phyloP scores from a whole-genome alignment of 30 jellyfish, hydroid and myxozoan genomes.

The Sanderia malayensis region DNA sequence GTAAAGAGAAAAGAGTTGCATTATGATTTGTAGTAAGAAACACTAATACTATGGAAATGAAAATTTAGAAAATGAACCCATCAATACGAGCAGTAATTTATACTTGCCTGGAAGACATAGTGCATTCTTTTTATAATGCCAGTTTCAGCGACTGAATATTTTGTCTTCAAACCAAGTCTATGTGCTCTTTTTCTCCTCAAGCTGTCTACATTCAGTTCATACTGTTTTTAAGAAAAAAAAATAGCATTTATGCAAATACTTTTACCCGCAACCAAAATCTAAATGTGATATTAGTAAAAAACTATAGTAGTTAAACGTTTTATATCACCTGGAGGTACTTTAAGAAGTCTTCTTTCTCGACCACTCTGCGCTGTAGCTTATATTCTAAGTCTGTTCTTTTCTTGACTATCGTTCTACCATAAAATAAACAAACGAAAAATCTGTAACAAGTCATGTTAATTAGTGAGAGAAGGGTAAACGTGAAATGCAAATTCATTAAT shows the following conservation, averaged over 20 bases:
- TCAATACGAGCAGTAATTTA: too few relatives aligned
- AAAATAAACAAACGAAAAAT: too few relatives aligned
- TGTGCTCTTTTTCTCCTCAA: slow-evolving; percentile 67
- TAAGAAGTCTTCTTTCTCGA: slow-evolving; percentile 74
- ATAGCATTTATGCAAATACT: too few relatives aligned
- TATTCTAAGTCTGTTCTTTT: slow-evolving; percentile 87
- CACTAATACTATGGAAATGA: too few relatives aligned
- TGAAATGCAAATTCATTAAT: not conserved
- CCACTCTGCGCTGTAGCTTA: slow-evolving; percentile 75
- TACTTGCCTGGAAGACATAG: slow-evolving; percentile 48
- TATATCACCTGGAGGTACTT: slow-evolving; percentile 65
- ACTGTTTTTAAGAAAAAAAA: slow-evolving; percentile 36
- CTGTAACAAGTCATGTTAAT: too few relatives aligned
- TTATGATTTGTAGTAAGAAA: too few relatives aligned
- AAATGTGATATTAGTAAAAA: too few relatives aligned
- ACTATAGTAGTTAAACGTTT: too few relatives aligned
- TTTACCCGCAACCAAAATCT: too few relatives aligned
- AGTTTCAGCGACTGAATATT: slow-evolving; percentile 45
- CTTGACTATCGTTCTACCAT: slow-evolving; percentile 62
- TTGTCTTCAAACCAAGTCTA: slow-evolving; percentile 45
- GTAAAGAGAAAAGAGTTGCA: too few relatives aligned
- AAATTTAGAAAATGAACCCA: too few relatives aligned
- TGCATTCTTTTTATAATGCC: slow-evolving; percentile 63
- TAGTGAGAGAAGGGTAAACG: too few relatives aligned
- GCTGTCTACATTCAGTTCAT: slow-evolving; percentile 78